Evolutionary conservation across 1,140 invertebrate genomes (phyloP), one percentile per base, ranked within the genome.

Genomic region (Eupeodes corollae): DNA sequence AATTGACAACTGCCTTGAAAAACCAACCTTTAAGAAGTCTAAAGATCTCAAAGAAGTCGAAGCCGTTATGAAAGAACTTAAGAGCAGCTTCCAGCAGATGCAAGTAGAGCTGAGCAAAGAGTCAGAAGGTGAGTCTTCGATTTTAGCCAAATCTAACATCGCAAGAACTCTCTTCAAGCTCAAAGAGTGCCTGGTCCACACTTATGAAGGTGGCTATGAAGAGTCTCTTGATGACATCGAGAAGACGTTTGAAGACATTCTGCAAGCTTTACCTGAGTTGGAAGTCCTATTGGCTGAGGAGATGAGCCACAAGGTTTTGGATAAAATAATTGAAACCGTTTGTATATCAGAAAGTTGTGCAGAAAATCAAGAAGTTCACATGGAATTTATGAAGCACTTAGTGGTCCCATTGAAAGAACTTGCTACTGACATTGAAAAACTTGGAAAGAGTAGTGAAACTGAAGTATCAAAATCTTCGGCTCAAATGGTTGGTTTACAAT

Each of bases 171-270:
- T 67, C 58, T 67, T 67, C 19, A 62, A 55, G 40, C 35, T 67
- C 9, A 67, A 67, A 51, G 63, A 67, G 45, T 63, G 58, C 11
- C 46, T 67, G 18, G 61, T 67, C 9, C 59, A 67, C n/a, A 67
- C 63, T 3, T 67, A 67, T 39, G 63, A 67, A 42, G 14, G 44
- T 3, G 63, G 57, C 9, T 21, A 61, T n/a, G 59, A 62, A 16
- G 58, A 62, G 9, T 58, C 59, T 0, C 30, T 67, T 18, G 63
- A 67, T 3, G 63, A 61, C 32, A 56, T 63, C 13, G 63, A 67
- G 41, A 59, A 54, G 43, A 60, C 61, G 1, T 67, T 67, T 37
- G 62, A 67, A 30, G 63, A 67, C 33, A 62, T 67, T 40, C 35
- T 67, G 32, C 41, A 61, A 1, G 61, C 57, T 0, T 38, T 67